These are phyloP conservation scores for Cyprinodon brontotheroides DNA, from an alignment of 2,113 vertebrate species.

Conservation along the genomic window DNA sequence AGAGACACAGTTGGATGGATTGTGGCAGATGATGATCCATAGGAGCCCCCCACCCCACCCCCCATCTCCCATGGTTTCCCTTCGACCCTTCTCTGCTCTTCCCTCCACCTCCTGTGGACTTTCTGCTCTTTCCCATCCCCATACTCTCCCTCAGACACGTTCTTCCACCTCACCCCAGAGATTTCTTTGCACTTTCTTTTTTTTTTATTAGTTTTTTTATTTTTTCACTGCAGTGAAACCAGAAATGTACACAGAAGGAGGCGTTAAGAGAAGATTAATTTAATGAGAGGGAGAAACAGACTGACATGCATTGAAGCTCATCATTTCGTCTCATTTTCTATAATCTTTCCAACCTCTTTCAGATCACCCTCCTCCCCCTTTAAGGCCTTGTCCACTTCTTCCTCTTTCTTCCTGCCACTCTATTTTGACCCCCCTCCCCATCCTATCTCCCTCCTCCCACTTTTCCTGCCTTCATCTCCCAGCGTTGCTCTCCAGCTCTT, in stretches of 20 bases:
- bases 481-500: constrained; percentile 44
- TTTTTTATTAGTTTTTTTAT: constrained; percentile 12
- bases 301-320: constrained; percentile 35
- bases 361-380: constrained; percentile 16
- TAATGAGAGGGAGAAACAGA: constrained; percentile 53
- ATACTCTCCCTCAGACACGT: neutral
- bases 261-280: constrained; percentile 30
- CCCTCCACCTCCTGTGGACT: constrained; percentile 9
- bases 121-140: constrained; percentile 3
- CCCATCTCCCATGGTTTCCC: constrained; percentile 3
- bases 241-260: constrained; percentile 14
- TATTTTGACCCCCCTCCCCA: constrained; percentile 49
- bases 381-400: constrained; percentile 43
- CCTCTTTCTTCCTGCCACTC: constrained; percentile 54
- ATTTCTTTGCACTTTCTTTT: neutral
- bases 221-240: no score
- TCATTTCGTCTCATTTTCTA: constrained; percentile 1
- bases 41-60: constrained; percentile 30
- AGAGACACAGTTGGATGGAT: constrained; percentile 56
- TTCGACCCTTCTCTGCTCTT: constrained; percentile 2
- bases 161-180: no score
- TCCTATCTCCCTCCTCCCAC: constrained; percentile 27
- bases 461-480: constrained; percentile 57
- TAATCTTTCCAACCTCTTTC: constrained; percentile 20
- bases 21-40: constrained; percentile 60